Percentiles rank a stretch among this genome's conserved stretches.
phyloP scores from a whole-genome alignment of 2,888 invertebrate species.

The Dusona sp. region DNA sequence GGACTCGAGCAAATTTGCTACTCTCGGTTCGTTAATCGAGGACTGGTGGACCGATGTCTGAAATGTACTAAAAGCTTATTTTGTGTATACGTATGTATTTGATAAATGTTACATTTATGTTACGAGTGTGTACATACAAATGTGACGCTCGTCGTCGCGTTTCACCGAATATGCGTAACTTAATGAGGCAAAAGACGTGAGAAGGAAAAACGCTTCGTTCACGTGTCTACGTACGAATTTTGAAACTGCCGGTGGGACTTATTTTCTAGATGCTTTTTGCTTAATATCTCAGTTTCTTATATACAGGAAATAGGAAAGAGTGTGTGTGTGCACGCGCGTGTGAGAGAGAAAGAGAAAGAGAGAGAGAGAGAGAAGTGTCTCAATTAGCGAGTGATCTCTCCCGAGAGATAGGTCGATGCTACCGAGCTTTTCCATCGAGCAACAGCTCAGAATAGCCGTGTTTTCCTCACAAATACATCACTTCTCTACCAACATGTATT shows the following conservation, averaged over 20 bases:
- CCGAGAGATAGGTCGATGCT: slow-evolving; percentile 62
- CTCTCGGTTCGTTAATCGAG: slow-evolving; percentile 71
- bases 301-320: background rate
- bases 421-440: slow-evolving; percentile 56
- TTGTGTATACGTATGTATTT: slow-evolving; percentile 7
- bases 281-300: slow-evolving; percentile 69
- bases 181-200: slow-evolving; percentile 64
- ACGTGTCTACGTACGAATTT: slow-evolving; percentile 36
- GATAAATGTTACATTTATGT: background rate
- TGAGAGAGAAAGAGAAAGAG: background rate
- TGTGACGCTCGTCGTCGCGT: slow-evolving; percentile 49
- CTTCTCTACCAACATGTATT: background rate
- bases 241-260: slow-evolving; percentile 23
- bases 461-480: slow-evolving; percentile 36
- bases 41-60: slow-evolving; percentile 52
- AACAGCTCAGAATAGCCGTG: slow-evolving; percentile 67
- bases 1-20: slow-evolving; percentile 58
- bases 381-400: slow-evolving; percentile 75
- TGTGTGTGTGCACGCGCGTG: background rate
- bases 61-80: slow-evolving; percentile 39
- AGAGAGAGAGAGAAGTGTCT: slow-evolving; percentile 70
- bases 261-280: slow-evolving; percentile 72
- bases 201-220: slow-evolving; percentile 51
- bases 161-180: slow-evolving; percentile 56
- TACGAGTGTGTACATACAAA: slow-evolving; percentile 3